Conservation (phyloP, 1,140 invertebrate species). For the Orchestia grillus region DNA sequence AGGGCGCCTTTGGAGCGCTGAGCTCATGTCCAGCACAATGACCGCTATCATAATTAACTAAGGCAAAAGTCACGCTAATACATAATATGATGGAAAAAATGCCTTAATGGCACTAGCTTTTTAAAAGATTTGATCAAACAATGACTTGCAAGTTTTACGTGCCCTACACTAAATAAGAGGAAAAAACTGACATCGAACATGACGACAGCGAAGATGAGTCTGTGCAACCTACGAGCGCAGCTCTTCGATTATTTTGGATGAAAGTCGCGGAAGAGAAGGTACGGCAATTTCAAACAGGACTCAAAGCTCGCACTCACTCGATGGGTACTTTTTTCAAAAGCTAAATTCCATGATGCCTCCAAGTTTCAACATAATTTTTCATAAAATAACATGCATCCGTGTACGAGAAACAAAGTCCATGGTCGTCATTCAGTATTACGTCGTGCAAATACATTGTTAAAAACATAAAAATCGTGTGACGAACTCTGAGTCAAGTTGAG, state of each 20-base stretch:
- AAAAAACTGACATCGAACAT: neutral
- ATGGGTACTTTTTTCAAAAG: neutral
- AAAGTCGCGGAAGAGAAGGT: neutral
- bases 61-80: conserved; percentile 54
- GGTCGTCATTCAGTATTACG: neutral
- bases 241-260: neutral
- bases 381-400: neutral
- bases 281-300: neutral
- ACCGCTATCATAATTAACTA: conserved; percentile 29
- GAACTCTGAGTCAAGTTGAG: neutral
- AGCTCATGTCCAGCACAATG: neutral
- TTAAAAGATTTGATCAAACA: conserved; percentile 55
- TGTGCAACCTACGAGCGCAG: neutral
- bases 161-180: neutral
- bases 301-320: neutral
- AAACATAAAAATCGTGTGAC: neutral
- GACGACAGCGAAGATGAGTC: conserved; percentile 21
- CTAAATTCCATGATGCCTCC: neutral
- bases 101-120: conserved; percentile 22
- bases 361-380: neutral
- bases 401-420: neutral
- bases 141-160: conserved; percentile 49
- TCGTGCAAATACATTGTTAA: neutral
- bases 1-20: neutral
- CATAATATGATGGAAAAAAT: conserved; percentile 46